Conservation (phyloP, 2,888 invertebrate genomes). For the Cantharis rufa region DNA sequence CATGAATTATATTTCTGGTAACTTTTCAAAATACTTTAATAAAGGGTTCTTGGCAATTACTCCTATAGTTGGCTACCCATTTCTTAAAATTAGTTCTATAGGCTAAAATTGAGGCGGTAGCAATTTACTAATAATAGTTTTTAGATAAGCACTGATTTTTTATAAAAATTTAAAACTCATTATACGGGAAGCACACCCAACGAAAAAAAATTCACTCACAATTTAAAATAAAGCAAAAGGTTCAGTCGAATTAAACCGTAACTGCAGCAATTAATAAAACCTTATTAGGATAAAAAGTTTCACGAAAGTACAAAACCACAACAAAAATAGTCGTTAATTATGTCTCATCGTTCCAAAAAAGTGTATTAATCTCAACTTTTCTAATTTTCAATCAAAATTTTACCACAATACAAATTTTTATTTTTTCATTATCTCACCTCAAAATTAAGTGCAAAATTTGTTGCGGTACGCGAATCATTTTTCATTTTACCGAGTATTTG, state of each 20-base stretch:
- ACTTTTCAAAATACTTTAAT: background rate
- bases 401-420: background rate
- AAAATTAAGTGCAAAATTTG: constrained; percentile 1
- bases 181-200: background rate
- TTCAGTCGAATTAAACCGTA: background rate
- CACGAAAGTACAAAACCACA: background rate
- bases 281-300: background rate
- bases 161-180: background rate
- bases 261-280: background rate
- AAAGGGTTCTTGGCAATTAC: background rate
- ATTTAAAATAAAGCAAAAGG: background rate
- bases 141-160: background rate
- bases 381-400: background rate
- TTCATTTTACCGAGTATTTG: background rate
- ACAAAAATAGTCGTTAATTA: background rate
- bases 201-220: background rate
- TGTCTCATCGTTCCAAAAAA: background rate
- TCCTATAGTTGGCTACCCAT: background rate
- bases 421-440: background rate
- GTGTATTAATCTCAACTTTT: background rate
- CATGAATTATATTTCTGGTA: background rate
- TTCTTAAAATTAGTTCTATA: background rate
- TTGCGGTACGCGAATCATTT: constrained; percentile 1
- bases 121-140: constrained; percentile 5
- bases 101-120: background rate